phyloP scores from a whole-genome alignment of 2,797 vertebrate species.

The Anabacerthia variegaticeps region DNA sequence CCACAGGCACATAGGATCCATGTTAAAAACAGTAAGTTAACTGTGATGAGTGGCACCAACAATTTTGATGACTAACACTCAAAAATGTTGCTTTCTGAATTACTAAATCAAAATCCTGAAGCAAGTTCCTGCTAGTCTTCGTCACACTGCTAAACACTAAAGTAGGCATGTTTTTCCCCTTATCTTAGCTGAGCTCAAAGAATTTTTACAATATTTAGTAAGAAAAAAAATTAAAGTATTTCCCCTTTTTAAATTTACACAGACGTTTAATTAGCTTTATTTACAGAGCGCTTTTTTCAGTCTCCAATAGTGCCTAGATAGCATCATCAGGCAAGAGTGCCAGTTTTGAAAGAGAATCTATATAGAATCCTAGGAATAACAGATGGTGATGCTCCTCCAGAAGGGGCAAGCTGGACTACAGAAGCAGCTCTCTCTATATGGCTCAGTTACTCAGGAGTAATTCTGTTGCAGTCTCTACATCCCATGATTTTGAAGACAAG shows the following conservation, averaged over 20 bases:
- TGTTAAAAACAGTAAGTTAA: conserved; percentile 80
- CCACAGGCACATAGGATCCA: conserved; percentile 84
- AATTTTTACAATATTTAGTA: conserved; percentile 88
- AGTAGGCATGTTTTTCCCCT: conserved; percentile 79
- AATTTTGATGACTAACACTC: conserved; percentile 75
- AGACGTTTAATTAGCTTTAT: conserved; percentile 96
- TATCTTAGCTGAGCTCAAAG: conserved; percentile 85
- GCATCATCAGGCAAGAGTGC: conserved; percentile 83
- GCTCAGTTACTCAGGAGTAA: conserved; percentile 97
- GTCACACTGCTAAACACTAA: conserved; percentile 81
- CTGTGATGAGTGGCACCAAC: conserved; percentile 78
- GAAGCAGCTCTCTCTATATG: conserved; percentile 73
- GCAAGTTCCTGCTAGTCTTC: conserved; percentile 80
- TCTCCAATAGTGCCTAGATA: conserved; percentile 84
- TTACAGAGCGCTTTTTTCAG: conserved; percentile 89
- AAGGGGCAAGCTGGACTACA: conserved; percentile 77
- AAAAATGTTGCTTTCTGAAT: conserved; percentile 72
- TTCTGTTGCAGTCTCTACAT: conserved; percentile 98
- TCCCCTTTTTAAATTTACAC: conserved; percentile 92
- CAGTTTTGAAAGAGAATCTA: conserved; percentile 89
- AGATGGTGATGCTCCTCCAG: conserved; percentile 82
- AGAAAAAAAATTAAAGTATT: conserved; percentile 89
- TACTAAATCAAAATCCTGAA: conserved; percentile 79
- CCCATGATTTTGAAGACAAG: conserved; percentile 99
- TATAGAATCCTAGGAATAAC: conserved; percentile 87